Evolutionary conservation across 2,888 invertebrate species (phyloP).

Genomic region (Phoronis australis): DNA sequence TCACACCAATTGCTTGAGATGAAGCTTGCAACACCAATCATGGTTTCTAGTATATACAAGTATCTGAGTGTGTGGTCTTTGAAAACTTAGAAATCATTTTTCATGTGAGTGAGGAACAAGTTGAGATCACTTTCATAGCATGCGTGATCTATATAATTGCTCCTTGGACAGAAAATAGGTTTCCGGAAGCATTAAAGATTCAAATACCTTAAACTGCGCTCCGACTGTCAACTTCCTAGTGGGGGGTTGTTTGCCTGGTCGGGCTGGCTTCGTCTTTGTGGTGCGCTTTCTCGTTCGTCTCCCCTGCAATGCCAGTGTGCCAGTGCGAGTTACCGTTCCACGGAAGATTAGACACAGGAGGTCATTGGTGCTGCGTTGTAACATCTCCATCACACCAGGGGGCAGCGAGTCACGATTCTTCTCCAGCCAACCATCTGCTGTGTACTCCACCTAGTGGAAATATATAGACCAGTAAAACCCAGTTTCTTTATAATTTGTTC

Average conservation of each 20-base stretch:
- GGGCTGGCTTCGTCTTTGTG: background rate
- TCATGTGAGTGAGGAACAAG: no score
- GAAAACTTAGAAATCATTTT: no score
- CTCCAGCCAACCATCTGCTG: conserved; percentile 39
- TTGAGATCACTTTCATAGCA: no score
- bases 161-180: no score
- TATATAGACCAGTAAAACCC: no score
- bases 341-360: conserved; percentile 40
- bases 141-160: no score
- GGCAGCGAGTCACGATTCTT: conserved; percentile 50
- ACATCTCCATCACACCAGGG: conserved; percentile 38
- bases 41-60: no score
- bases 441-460: conserved; percentile 39
- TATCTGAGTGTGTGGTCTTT: no score
- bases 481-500: no score
- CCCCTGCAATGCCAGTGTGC: conserved; percentile 36
- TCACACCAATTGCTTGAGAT: no score
- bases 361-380: conserved; percentile 34
- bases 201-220: conserved; percentile 49
- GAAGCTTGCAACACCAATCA: no score
- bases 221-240: conserved; percentile 44
- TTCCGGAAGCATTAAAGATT: no score
- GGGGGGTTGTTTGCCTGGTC: conserved; percentile 10
- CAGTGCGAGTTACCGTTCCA: conserved; percentile 41
- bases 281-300: conserved; percentile 18